Evolutionary conservation across 2,888 invertebrate genomes (phyloP).

Genomic region (Napeogenes sylphis): DNA sequence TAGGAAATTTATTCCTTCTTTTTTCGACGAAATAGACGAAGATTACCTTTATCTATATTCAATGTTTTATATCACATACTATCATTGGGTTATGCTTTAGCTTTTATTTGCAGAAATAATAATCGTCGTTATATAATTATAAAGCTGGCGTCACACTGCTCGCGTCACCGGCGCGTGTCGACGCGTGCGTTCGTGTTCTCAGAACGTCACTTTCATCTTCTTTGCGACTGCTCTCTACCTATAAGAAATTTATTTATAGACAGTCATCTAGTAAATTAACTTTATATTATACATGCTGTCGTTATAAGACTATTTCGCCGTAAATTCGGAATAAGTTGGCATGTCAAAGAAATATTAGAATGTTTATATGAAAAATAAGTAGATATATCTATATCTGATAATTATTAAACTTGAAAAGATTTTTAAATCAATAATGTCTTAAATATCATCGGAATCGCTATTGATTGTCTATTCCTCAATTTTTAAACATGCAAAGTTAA

Average conservation of each 20-base stretch:
- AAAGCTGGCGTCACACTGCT: slow-evolving; percentile 35
- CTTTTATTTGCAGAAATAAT: too few species aligned
- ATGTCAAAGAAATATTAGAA: too few species aligned
- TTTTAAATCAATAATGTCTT: background rate
- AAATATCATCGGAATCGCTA: background rate
- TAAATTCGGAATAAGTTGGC: slow-evolving; percentile 9
- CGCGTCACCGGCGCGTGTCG: slow-evolving; percentile 41
- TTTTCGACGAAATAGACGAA: too few species aligned
- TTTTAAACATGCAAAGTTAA: too few species aligned
- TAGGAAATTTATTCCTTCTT: too few species aligned
- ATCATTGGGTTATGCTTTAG: too few species aligned
- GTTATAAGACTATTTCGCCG: slow-evolving; percentile 23
- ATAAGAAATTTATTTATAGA: slow-evolving; percentile 22
- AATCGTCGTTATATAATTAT: slow-evolving; percentile 27
- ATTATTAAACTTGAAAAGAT: too few species aligned
- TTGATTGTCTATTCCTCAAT: too few species aligned
- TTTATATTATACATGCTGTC: slow-evolving; percentile 12
- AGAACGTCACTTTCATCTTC: slow-evolving; percentile 53
- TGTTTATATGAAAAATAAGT: too few species aligned
- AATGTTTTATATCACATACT: too few species aligned
- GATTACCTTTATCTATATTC: too few species aligned
- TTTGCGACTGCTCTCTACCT: slow-evolving; percentile 28
- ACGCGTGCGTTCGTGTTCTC: slow-evolving; percentile 42
- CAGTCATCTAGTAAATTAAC: slow-evolving; percentile 29
- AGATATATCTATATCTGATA: too few species aligned